Evolutionary conservation across 2,113 vertebrate genomes (phyloP).

Genomic region (Copsychus sechellarum): DNA sequence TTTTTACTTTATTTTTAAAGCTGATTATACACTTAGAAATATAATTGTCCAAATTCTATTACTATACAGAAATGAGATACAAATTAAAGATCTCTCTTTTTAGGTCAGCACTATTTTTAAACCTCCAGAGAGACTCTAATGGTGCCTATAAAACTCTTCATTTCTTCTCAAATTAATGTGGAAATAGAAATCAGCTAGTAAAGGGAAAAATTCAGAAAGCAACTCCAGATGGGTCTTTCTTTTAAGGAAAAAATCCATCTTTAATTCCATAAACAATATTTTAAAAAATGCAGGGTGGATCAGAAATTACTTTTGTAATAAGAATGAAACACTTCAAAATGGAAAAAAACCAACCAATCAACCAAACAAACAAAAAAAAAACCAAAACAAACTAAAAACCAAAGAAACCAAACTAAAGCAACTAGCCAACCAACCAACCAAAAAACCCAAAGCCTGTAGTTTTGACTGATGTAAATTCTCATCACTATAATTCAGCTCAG

Average conservation of each 20-base stretch:
- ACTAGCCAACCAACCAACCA: fast-evolving
- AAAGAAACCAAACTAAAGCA: not conserved
- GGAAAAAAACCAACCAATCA: too few relatives aligned
- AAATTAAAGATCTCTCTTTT: not conserved
- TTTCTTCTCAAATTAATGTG: not conserved
- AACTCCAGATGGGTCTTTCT: fast-evolving
- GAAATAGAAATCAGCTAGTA: not conserved
- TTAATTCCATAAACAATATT: not conserved
- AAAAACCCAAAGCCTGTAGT: fast-evolving
- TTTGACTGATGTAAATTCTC: not conserved
- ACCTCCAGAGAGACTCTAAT: not conserved
- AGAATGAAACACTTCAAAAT: not conserved
- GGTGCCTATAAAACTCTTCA: not conserved
- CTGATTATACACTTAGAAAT: not conserved
- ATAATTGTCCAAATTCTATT: not conserved
- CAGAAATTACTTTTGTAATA: fast-evolving
- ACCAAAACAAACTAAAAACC: not conserved
- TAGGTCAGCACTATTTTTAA: not conserved
- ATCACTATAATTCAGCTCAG: not conserved
- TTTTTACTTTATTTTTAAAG: not conserved
- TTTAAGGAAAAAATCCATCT: not conserved
- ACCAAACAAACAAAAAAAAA: too few relatives aligned
- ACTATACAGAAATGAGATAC: not conserved
- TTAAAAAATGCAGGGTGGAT: not conserved
- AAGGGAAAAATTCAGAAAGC: not conserved